phyloP scores from a whole-genome alignment of 2,888 invertebrate genomes.

The Nephrotoma guestfalica region DNA sequence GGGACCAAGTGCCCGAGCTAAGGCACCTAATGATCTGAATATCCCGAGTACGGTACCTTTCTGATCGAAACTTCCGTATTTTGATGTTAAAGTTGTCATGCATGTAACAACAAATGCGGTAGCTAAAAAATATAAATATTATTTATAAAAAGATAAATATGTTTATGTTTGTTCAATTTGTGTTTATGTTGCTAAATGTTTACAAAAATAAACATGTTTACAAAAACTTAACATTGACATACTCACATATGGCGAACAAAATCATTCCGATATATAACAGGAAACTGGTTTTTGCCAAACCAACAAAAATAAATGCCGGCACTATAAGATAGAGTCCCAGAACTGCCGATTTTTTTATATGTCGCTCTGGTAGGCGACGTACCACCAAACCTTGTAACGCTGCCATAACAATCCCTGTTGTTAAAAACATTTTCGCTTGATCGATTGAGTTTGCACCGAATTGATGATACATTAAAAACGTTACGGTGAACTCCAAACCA shows the following conservation, averaged over 20 bases:
- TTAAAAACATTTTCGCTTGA: constrained; percentile 96
- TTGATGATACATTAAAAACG: constrained; percentile 86
- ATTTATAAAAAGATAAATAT: background rate
- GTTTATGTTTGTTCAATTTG: background rate
- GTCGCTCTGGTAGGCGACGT: constrained; percentile 56
- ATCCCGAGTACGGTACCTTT: constrained; percentile 90
- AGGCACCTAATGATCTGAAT: constrained; percentile 84
- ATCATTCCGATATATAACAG: constrained; percentile 70
- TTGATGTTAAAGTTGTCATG: constrained; percentile 84
- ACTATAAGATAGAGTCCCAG: constrained; percentile 71
- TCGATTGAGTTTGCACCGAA: constrained; percentile 88
- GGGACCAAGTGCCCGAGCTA: constrained; percentile 87
- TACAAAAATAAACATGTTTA: constrained; percentile 6
- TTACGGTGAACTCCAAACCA: constrained; percentile 92
- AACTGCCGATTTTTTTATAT: constrained; percentile 55
- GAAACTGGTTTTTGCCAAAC: constrained; percentile 43
- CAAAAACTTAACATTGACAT: background rate
- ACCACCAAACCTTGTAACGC: constrained; percentile 80
- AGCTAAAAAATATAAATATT: constrained; percentile 35
- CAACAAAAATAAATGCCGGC: constrained; percentile 74
- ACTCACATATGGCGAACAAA: constrained; percentile 79
- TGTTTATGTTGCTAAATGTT: background rate
- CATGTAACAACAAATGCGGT: constrained; percentile 92
- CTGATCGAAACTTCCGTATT: constrained; percentile 61
- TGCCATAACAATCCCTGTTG: constrained; percentile 83